Evolutionary conservation across 2,797 vertebrate genomes (phyloP).

Genomic region (Spheniscus humboldti): DNA sequence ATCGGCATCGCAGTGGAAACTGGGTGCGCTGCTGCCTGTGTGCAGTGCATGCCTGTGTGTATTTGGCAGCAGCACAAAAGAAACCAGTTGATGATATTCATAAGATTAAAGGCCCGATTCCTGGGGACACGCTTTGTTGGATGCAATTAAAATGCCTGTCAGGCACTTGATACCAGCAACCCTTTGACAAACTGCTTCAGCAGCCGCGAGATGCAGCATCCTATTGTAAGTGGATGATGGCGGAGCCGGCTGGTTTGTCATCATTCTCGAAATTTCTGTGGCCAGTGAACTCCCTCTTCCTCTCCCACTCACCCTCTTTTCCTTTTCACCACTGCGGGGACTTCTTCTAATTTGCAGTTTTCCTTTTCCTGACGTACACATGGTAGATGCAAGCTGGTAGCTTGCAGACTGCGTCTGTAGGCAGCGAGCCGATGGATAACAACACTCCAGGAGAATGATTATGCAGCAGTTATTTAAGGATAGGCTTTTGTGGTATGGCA

Average conservation of each 20-base stretch:
- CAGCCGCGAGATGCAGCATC: conserved; percentile 64
- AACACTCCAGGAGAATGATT: conserved; percentile 55
- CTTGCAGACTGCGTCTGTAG: conserved; percentile 74
- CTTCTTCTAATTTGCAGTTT: conserved; percentile 75
- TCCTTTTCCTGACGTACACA: conserved; percentile 57
- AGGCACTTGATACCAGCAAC: conserved; percentile 69
- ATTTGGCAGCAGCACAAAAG: conserved; percentile 68
- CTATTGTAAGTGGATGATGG: conserved; percentile 77
- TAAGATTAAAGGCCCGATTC: conserved; percentile 60
- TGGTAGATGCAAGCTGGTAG: conserved; percentile 69
- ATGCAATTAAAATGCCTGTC: conserved; percentile 81
- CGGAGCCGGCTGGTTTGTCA: conserved; percentile 72
- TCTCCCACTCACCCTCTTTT: conserved; percentile 77
- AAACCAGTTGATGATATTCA: conserved; percentile 59
- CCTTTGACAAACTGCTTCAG: conserved; percentile 64
- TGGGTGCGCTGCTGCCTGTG: not conserved
- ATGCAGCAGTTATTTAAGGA: conserved; percentile 68
- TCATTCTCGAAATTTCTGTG: conserved; percentile 80
- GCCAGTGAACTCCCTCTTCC: conserved; percentile 74
- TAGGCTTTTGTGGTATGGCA: conserved; percentile 64
- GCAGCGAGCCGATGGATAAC: conserved; percentile 52
- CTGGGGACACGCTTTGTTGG: conserved; percentile 63
- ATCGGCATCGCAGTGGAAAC: not conserved
- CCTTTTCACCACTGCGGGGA: conserved; percentile 75
- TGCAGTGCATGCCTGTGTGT: not conserved